Evolutionary conservation across 2,797 vertebrate species (phyloP).

Genomic region (Amblyraja radiata): DNA sequence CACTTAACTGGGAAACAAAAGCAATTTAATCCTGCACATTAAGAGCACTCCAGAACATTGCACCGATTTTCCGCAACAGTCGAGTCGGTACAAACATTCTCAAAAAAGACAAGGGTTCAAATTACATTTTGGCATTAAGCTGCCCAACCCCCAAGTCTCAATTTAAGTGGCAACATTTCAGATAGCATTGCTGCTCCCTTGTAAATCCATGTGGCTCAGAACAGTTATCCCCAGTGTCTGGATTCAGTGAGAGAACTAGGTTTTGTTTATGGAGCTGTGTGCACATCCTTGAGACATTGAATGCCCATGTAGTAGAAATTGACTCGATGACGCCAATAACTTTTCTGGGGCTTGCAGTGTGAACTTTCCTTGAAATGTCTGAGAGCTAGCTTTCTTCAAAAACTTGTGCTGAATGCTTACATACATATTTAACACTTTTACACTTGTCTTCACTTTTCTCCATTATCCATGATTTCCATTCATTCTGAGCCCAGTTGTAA

Average conservation of each 20-base stretch:
- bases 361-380: background rate
- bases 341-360: background rate
- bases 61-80: background rate
- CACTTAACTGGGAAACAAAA: background rate
- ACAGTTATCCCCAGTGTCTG: background rate
- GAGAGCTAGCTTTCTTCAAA: background rate
- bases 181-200: no score
- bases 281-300: background rate
- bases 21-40: background rate
- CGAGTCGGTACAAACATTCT: background rate
- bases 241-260: background rate
- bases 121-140: background rate
- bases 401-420: background rate
- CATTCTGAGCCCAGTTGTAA: background rate
- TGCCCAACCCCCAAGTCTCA: background rate
- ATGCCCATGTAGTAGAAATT: background rate
- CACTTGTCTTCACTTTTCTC: background rate
- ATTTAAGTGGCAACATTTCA: background rate
- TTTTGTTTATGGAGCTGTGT: background rate
- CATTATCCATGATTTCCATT: background rate
- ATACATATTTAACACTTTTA: background rate
- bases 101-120: background rate
- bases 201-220: no score
- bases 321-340: background rate
- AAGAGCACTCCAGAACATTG: background rate